Evolutionary conservation across 2,113 vertebrate species (phyloP).

Genomic region (Globicephala melas): DNA sequence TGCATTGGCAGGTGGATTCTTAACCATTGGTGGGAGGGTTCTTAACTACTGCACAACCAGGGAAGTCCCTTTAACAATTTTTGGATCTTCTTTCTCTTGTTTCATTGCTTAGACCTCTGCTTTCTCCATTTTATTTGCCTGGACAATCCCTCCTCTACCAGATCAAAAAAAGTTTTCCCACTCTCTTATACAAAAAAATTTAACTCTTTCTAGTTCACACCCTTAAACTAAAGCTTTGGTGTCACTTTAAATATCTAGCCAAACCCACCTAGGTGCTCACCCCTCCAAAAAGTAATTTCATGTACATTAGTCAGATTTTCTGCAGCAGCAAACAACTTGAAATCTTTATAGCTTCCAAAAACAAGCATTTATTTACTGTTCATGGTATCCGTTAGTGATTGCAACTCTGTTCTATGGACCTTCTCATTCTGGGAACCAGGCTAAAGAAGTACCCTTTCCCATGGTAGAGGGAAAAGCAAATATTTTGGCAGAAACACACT

Average conservation of each 20-base stretch:
- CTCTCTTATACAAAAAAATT: neutral
- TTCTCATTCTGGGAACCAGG: neutral
- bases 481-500: neutral
- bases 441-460: neutral
- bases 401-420: neutral
- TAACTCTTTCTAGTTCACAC: neutral
- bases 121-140: constrained; percentile 8
- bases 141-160: neutral
- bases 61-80: neutral
- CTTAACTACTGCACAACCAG: no score
- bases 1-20: no score
- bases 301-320: neutral
- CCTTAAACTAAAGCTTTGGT: neutral
- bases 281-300: neutral
- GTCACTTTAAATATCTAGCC: neutral
- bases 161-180: neutral
- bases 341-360: neutral
- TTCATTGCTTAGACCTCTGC: neutral
- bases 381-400: neutral
- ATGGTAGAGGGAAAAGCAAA: neutral
- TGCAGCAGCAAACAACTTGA: neutral
- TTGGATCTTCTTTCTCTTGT: neutral
- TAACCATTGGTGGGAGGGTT: no score
- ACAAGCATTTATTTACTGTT: neutral
- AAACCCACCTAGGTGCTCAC: neutral